Conservation (phyloP, 1,140 invertebrate genomes). For the Eurosta solidaginis region DNA sequence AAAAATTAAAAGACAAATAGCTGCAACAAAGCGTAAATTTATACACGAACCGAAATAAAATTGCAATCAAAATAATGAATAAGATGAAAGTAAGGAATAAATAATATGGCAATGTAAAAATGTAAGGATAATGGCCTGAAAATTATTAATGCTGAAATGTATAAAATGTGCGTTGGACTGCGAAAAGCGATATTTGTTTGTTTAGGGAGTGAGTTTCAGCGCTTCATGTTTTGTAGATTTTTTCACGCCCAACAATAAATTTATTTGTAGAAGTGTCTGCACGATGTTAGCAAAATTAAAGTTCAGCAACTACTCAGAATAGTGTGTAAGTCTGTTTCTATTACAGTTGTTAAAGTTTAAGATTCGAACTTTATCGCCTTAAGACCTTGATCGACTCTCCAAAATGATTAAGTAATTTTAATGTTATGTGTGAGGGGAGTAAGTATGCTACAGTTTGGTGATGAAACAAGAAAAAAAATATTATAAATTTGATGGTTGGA, state of each 20-base stretch:
- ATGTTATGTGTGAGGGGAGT: not conserved
- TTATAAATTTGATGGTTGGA: too few relatives aligned
- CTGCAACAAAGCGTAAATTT: not conserved
- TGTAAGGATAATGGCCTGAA: not conserved
- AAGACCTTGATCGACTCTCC: not conserved
- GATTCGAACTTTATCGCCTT: not conserved
- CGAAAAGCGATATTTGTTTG: not conserved
- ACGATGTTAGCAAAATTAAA: too few relatives aligned
- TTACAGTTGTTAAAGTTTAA: too few relatives aligned
- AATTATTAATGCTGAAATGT: too few relatives aligned
- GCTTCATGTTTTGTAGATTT: too few relatives aligned
- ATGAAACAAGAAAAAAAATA: not conserved
- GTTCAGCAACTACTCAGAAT: too few relatives aligned
- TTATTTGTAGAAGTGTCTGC: not conserved
- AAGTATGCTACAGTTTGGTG: not conserved
- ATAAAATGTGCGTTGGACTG: not conserved
- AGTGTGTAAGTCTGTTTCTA: too few relatives aligned
- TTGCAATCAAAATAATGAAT: not conserved
- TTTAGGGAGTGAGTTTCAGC: too few relatives aligned
- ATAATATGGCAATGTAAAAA: not conserved
- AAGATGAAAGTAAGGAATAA: not conserved
- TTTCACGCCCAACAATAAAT: not conserved
- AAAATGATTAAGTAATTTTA: not conserved
- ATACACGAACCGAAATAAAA: not conserved
- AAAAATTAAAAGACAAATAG: not conserved